Conservation (phyloP, 2,888 invertebrate genomes). For the Baronia brevicornis region DNA sequence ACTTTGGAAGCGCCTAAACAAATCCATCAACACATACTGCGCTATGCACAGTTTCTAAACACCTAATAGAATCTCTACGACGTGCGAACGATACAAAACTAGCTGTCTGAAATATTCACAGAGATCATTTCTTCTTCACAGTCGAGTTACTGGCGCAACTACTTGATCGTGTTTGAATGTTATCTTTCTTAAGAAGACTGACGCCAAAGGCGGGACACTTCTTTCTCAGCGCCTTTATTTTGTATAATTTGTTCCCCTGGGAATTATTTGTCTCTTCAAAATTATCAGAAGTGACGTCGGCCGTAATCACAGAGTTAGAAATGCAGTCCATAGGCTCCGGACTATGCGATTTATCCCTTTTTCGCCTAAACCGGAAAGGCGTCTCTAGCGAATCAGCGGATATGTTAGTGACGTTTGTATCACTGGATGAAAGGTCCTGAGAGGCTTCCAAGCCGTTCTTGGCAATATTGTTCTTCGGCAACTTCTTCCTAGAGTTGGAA, state of each 20-base stretch:
- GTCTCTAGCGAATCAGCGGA: slow-evolving; percentile 64
- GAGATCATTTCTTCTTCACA: slow-evolving; percentile 71
- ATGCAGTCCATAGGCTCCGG: slow-evolving; percentile 68
- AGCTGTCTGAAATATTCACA: slow-evolving; percentile 23
- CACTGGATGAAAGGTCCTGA: slow-evolving; percentile 66
- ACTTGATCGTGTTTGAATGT: slow-evolving; percentile 64
- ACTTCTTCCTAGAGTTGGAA: slow-evolving; percentile 58
- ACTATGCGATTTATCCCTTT: slow-evolving; percentile 61
- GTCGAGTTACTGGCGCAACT: slow-evolving; percentile 56
- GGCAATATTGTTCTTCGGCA: slow-evolving; percentile 47
- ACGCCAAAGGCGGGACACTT: slow-evolving; percentile 62
- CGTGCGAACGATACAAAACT: slow-evolving; percentile 28
- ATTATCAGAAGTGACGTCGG: slow-evolving; percentile 63
- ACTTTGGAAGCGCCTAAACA: slow-evolving; percentile 32
- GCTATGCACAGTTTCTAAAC: slow-evolving; percentile 39
- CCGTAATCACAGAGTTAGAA: slow-evolving; percentile 54
- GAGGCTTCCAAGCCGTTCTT: slow-evolving; percentile 48
- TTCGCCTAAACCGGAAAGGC: slow-evolving; percentile 61
- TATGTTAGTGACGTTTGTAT: slow-evolving; percentile 67
- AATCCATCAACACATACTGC: slow-evolving; percentile 35
- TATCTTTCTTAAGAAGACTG: slow-evolving; percentile 59
- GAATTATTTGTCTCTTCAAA: slow-evolving; percentile 64
- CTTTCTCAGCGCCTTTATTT: slow-evolving; percentile 65
- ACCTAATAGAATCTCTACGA: slow-evolving; percentile 31
- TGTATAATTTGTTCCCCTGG: slow-evolving; percentile 67